phyloP scores from a whole-genome alignment of 2,888 invertebrate species.

The Gastracanthus pulcherrimus region DNA sequence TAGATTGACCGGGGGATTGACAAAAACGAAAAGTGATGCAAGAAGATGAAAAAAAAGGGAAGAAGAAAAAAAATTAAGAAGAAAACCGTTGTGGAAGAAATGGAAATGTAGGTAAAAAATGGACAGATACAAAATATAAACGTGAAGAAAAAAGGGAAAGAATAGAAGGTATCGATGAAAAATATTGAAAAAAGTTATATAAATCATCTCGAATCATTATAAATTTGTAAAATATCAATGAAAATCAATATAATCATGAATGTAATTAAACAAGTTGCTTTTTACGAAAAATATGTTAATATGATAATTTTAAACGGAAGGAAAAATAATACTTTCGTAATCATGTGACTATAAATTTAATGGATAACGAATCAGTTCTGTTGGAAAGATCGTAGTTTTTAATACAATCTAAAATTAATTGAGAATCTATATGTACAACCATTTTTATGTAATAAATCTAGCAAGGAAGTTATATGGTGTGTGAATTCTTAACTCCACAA shows the following conservation, averaged over 20 bases:
- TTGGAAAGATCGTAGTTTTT: background rate
- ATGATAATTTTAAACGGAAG: background rate
- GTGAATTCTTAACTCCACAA: background rate
- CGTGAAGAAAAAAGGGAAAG: background rate
- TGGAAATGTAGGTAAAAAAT: constrained; percentile 8
- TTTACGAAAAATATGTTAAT: too few species aligned
- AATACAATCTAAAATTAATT: background rate
- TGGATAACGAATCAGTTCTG: background rate
- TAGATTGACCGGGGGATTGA: background rate
- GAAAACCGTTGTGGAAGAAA: constrained; percentile 14
- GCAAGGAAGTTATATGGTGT: constrained; percentile 1
- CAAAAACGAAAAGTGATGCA: constrained; percentile 11
- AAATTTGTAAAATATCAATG: too few species aligned
- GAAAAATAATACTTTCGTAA: background rate
- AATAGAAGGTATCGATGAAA: background rate
- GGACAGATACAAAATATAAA: background rate
- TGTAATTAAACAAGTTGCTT: too few species aligned
- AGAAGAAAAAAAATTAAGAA: background rate
- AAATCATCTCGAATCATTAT: too few species aligned
- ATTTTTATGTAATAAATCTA: background rate
- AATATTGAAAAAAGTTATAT: too few species aligned
- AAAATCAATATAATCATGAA: too few species aligned
- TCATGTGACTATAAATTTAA: background rate
- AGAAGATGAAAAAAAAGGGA: constrained; percentile 33
- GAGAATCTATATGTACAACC: background rate